phyloP scores from a whole-genome alignment of 2,797 vertebrate genomes.

The Phataginus tetradactyla region DNA sequence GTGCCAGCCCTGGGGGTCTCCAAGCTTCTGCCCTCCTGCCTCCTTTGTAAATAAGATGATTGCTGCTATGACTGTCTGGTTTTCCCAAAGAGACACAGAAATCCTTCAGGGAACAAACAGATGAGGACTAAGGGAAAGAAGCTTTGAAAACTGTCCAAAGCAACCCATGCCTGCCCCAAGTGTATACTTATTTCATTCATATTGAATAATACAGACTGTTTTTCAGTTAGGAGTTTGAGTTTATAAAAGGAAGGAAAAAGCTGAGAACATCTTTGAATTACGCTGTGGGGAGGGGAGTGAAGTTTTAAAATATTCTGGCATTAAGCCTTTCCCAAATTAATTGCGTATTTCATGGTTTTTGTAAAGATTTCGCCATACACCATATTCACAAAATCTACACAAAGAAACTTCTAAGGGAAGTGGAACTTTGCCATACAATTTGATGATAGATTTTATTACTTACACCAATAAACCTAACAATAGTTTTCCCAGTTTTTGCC shows the following conservation, averaged over 20 bases:
- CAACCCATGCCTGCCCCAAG: slow-evolving; percentile 35
- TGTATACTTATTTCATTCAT: slow-evolving; percentile 44
- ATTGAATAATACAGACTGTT: not conserved
- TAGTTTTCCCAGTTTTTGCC: slow-evolving; percentile 48
- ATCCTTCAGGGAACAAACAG: slow-evolving; percentile 57
- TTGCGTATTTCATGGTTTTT: not conserved
- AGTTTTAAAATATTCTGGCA: slow-evolving; percentile 36
- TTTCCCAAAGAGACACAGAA: slow-evolving; percentile 57
- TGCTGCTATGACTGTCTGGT: slow-evolving; percentile 59
- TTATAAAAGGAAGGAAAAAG: slow-evolving; percentile 37
- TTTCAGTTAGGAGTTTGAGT: slow-evolving; percentile 45
- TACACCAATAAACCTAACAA: slow-evolving; percentile 26
- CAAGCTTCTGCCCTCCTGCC: slow-evolving; percentile 62
- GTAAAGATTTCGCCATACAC: not conserved
- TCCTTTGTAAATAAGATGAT: slow-evolving; percentile 75
- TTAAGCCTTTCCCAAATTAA: slow-evolving; percentile 38
- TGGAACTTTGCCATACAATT: not conserved
- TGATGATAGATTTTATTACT: slow-evolving; percentile 31
- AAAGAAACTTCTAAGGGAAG: slow-evolving; percentile 45
- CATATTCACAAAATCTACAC: not conserved
- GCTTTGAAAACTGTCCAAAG: slow-evolving; percentile 55
- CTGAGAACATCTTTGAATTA: not conserved
- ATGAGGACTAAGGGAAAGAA: slow-evolving; percentile 32
- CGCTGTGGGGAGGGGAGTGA: not conserved
- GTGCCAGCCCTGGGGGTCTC: slow-evolving; percentile 32